phyloP scores from a whole-genome alignment of 1,140 invertebrate genomes.

The Sinonovacula constricta region DNA sequence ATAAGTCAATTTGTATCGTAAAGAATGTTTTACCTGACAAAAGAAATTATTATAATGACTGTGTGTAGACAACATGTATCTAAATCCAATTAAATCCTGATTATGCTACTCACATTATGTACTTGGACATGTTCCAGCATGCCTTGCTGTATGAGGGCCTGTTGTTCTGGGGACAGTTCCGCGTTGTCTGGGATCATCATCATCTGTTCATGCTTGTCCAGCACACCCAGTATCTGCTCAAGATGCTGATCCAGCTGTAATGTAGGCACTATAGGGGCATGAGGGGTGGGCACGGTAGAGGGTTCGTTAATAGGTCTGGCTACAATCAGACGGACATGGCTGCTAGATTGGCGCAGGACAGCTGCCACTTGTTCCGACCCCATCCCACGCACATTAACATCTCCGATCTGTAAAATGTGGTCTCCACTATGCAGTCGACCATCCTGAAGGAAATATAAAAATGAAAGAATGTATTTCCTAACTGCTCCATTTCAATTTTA shows the following conservation, averaged over 20 bases:
- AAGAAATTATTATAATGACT: too few species aligned
- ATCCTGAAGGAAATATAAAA: conserved; percentile 82
- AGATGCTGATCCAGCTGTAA: conserved; percentile 75
- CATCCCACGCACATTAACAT: conserved; percentile 93
- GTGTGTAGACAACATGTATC: too few species aligned
- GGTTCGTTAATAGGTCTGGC: conserved; percentile 82
- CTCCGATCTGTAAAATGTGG: conserved; percentile 95
- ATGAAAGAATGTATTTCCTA: too few species aligned
- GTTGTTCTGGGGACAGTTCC: conserved; percentile 35
- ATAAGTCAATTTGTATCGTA: too few species aligned
- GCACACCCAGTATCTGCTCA: conserved; percentile 58
- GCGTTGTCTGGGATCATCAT: conserved; percentile 55
- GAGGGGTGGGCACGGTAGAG: conserved; percentile 58
- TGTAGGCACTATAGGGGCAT: conserved; percentile 76
- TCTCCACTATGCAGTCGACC: conserved; percentile 93
- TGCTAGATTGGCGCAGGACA: conserved; percentile 92
- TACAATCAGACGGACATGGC: conserved; percentile 92
- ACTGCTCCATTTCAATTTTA: too few species aligned
- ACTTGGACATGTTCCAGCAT: conserved; percentile 65
- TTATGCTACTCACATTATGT: conserved; percentile 62
- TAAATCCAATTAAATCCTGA: too few species aligned
- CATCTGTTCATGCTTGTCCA: conserved; percentile 51
- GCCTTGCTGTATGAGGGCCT: conserved; percentile 21
- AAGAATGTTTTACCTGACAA: too few species aligned
- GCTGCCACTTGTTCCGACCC: conserved; percentile 95